Conservation (phyloP, 2,888 invertebrate species). For the Trissoscelio sp. region DNA sequence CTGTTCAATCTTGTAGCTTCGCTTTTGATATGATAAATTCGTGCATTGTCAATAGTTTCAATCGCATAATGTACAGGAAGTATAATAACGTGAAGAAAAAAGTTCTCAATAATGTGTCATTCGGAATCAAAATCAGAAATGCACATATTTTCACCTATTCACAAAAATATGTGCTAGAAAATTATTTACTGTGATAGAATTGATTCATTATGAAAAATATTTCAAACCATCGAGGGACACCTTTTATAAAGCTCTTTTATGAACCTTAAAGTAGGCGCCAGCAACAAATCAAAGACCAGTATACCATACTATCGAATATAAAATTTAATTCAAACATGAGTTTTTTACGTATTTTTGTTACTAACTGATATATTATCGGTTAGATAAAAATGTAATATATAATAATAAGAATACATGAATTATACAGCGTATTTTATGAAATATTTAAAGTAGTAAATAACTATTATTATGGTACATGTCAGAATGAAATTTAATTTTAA, state of each 20-base stretch:
- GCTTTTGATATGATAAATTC: constrained; percentile 65
- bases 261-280: constrained; percentile 26
- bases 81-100: constrained; percentile 48
- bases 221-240: constrained; percentile 18
- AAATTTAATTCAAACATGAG: background rate
- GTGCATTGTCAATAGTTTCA: constrained; percentile 45
- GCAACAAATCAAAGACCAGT: constrained; percentile 16
- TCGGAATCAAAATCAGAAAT: constrained; percentile 47
- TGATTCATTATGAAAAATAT: constrained; percentile 53
- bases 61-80: constrained; percentile 63
- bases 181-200: constrained; percentile 29
- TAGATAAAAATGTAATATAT: too few species aligned
- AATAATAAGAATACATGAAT: too few species aligned
- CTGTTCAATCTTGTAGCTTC: constrained; percentile 49
- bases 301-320: constrained; percentile 21
- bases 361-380: too few species aligned
- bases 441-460: too few species aligned
- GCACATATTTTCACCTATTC: constrained; percentile 58
- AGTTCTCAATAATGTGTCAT: constrained; percentile 54
- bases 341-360: too few species aligned
- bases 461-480: too few species aligned
- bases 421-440: too few species aligned
- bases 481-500: too few species aligned
- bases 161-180: constrained; percentile 33
- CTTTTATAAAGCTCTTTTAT: constrained; percentile 33